phyloP scores from a whole-genome alignment of 2,113 vertebrate species.

The Stictonetta naevosa region DNA sequence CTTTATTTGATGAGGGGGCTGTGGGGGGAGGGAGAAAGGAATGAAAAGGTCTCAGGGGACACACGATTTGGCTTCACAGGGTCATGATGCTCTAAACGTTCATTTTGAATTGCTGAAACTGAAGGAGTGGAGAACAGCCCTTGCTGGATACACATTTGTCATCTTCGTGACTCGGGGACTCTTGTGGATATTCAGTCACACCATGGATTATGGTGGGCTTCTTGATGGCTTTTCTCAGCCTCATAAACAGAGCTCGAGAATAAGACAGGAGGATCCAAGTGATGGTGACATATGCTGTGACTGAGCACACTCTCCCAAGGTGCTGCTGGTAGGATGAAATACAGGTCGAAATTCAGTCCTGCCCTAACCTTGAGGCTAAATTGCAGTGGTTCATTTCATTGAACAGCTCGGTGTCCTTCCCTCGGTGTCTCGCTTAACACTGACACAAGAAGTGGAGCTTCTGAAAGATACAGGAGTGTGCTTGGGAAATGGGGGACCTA shows the following conservation, averaged over 20 bases:
- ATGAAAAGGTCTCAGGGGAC: slow-evolving; percentile 33
- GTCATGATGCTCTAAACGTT: slow-evolving; percentile 27
- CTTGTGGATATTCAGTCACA: slow-evolving; percentile 41
- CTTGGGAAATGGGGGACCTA: not conserved
- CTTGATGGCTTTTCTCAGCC: slow-evolving; percentile 52
- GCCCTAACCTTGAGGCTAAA: not conserved
- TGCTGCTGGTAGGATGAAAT: not conserved
- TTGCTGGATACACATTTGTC: slow-evolving; percentile 49
- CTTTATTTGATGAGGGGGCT: slow-evolving; percentile 31
- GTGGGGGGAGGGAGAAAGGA: slow-evolving; percentile 10
- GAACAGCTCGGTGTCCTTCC: not conserved
- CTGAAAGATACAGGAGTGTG: not conserved
- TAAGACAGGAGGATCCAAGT: not conserved
- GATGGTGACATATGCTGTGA: not conserved
- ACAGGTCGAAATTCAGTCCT: not conserved
- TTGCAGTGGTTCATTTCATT: not conserved
- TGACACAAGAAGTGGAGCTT: not conserved
- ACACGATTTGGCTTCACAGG: not conserved
- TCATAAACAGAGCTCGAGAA: slow-evolving; percentile 19
- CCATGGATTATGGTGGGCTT: slow-evolving; percentile 21
- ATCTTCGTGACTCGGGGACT: slow-evolving; percentile 54
- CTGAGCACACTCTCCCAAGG: not conserved
- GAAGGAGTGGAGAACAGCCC: not conserved
- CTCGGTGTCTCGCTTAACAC: not conserved
- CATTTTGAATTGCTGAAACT: slow-evolving; percentile 46